Evolutionary conservation across 1,140 invertebrate genomes (phyloP).

Genomic region (Psix sp.): DNA sequence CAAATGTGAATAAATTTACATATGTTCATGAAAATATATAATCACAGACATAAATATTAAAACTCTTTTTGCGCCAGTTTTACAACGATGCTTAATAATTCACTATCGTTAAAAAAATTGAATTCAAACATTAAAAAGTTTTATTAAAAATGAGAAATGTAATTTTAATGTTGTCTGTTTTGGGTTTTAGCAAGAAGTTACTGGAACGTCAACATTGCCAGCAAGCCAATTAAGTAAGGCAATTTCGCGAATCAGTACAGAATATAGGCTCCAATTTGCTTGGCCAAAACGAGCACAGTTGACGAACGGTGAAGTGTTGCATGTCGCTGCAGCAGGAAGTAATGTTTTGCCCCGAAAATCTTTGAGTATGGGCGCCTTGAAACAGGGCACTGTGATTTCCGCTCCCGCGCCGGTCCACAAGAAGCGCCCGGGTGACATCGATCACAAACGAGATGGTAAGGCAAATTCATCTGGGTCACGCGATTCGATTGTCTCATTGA

Average conservation of each 20-base stretch:
- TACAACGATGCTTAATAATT: too few relatives aligned
- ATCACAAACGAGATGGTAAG: slow-evolving; percentile 71
- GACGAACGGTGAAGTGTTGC: slow-evolving; percentile 79
- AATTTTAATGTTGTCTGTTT: too few relatives aligned
- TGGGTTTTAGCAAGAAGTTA: slow-evolving; percentile 69
- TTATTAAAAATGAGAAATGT: too few relatives aligned
- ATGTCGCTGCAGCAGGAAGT: slow-evolving; percentile 72
- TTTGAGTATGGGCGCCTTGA: slow-evolving; percentile 90
- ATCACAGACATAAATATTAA: too few relatives aligned
- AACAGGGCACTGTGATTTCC: slow-evolving; percentile 77
- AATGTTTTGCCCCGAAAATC: slow-evolving; percentile 85
- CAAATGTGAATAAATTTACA: too few relatives aligned
- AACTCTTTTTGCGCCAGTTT: too few relatives aligned
- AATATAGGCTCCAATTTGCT: slow-evolving; percentile 92
- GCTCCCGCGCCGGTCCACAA: slow-evolving; percentile 80
- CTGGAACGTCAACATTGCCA: slow-evolving; percentile 73
- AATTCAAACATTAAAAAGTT: too few relatives aligned
- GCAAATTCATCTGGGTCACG: not conserved
- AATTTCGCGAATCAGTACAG: slow-evolving; percentile 87
- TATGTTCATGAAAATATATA: too few relatives aligned
- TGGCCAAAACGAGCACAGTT: slow-evolving; percentile 81
- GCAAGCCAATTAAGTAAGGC: slow-evolving; percentile 82
- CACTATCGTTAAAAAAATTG: too few relatives aligned
- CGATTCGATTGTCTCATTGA: too few relatives aligned
- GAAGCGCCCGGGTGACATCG: slow-evolving; percentile 79